Base-by-base conservation (phyloP, 1,140 invertebrate species). In the Camponotus pennsylvanicus region DNA sequence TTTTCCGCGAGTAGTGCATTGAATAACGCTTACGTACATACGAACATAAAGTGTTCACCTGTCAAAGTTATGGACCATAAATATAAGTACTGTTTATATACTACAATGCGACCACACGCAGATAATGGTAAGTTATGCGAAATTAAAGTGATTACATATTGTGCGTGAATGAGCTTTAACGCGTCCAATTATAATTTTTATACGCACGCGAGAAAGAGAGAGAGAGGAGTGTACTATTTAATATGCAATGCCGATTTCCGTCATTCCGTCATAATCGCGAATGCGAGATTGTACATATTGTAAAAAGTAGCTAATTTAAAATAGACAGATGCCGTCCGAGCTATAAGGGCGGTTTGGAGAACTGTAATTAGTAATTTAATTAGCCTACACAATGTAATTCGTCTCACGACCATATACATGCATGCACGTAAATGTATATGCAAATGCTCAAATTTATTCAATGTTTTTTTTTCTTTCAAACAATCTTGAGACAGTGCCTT, bases 291-390 rank as follows among this genome's bases (percentile, higher is more conserved):
- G 86, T 86, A 70, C 13, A 84, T 83, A 67, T 49, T 80, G 37
- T 77, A 57, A 61, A 52, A 55, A 42, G 32, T 67, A 67, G 76
- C 64, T 34, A 61, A 73, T 73, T 52, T 49, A 67, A 61, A 40
- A 18, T 6, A 67, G 45, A 9, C n/a, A 13, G 66, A 40, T 32
- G 27, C 2, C 13, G 11, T 61, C 49, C 27, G 52, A 34, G 63
- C 34, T 37, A n/a, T 52, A 66, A 66, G 6, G 27, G 37, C 13
- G 15, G 11, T 45, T 32, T 8, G 8, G 11, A 27, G 67, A 55
- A 86, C 32, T 49, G 32, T 66, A 86, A 42, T 67, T 79, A 73
- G 45, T 84, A 71, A 70, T 75, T 64, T 67, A 78, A 69, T 84
- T 85, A 76, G 37, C 15, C 21, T 59, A 59, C 40, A 37, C 8